Percentiles rank a stretch among this genome's conserved stretches.
These are phyloP conservation scores for Sylvia borin DNA, from an alignment of 2,797 vertebrate species.

Conservation along the genomic window DNA sequence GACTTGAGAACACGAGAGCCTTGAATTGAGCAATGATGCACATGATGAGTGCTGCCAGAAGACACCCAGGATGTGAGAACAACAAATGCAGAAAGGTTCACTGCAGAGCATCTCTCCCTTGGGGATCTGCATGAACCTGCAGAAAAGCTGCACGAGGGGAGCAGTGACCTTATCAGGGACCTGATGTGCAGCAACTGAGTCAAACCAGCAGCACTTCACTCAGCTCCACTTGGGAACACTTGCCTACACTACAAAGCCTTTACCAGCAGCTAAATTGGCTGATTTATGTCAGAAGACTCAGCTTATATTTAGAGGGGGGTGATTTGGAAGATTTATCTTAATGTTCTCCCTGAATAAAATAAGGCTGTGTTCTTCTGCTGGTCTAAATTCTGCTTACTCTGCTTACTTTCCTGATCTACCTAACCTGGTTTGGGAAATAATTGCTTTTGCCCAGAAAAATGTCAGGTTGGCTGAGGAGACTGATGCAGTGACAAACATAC, in stretches of 20 bases:
- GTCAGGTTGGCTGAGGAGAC: not conserved
- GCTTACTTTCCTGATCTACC: not conserved
- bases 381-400: not conserved
- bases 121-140: not conserved
- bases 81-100: not conserved
- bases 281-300: constrained; percentile 23
- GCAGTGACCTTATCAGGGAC: not conserved
- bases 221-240: not conserved
- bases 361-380: not conserved
- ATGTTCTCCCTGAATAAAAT: constrained; percentile 1
- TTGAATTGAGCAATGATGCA: not conserved
- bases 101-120: not conserved
- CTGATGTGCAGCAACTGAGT: not conserved
- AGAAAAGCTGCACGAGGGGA: not conserved
- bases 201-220: not conserved
- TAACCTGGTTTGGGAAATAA: constrained; percentile 11
- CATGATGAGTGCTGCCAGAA: not conserved
- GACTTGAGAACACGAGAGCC: not conserved
- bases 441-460: not conserved
- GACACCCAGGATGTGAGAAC: not conserved
- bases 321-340: constrained; percentile 37
- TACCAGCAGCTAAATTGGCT: not conserved
- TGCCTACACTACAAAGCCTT: not conserved
- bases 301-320: not conserved
- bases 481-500: not conserved